phyloP scores from a whole-genome alignment of 2,797 vertebrate species.

The Rhinichthys osculus region DNA sequence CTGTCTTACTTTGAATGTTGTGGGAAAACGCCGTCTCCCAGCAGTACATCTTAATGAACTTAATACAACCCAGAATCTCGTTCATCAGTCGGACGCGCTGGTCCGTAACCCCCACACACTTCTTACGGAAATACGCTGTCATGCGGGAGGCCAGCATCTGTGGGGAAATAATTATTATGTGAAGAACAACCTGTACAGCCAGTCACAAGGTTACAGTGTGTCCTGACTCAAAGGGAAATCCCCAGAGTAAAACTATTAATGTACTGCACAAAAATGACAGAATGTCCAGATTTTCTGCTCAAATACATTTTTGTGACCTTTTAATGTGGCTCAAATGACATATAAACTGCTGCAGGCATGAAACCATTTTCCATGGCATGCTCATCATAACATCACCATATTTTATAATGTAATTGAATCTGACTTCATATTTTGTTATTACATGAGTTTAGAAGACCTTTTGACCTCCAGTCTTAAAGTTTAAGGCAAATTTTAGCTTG shows the following conservation, averaged over 20 bases:
- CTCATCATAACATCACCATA: not conserved
- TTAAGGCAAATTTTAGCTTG: not conserved
- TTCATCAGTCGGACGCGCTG: slow-evolving; percentile 85
- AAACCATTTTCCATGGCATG: not conserved
- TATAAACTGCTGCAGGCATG: not conserved
- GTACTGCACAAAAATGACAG: not conserved
- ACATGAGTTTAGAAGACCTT: not conserved
- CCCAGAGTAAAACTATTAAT: not conserved
- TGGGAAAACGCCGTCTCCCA: slow-evolving; percentile 84
- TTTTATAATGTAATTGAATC: not conserved
- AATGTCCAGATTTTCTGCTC: not conserved
- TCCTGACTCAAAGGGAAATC: slow-evolving; percentile 47
- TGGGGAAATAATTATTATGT: slow-evolving; percentile 4
- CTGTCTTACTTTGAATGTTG: slow-evolving; percentile 80
- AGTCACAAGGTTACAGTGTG: slow-evolving; percentile 3
- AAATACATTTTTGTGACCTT: not conserved
- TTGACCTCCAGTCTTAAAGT: not conserved
- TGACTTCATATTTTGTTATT: not conserved
- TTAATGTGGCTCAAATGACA: not conserved
- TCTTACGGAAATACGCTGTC: slow-evolving; percentile 84
- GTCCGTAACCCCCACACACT: slow-evolving; percentile 83
- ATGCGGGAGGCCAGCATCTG: slow-evolving; percentile 84
- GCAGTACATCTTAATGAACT: slow-evolving; percentile 90
- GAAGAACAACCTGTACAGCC: slow-evolving; percentile 15
- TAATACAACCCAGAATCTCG: slow-evolving; percentile 84